phyloP scores from a whole-genome alignment of 2,113 vertebrate species.

The Circaetus cinerascens region DNA sequence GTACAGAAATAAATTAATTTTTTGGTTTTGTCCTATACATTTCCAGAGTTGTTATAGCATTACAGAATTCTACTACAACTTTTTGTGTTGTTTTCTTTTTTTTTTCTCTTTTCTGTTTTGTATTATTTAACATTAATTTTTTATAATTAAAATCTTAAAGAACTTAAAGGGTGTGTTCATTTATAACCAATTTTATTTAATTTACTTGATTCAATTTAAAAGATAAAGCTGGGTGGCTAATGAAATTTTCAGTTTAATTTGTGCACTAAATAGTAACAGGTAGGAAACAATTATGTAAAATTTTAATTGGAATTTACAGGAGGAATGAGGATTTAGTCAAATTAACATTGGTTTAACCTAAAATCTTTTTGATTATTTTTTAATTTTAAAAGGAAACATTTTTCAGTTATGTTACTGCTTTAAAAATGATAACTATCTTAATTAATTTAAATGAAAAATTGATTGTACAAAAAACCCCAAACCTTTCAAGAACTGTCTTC shows the following conservation, averaged over 20 bases:
- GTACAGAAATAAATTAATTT: neutral
- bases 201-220: conserved; percentile 14
- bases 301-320: conserved; percentile 41
- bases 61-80: neutral
- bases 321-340: conserved; percentile 4
- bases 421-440: neutral
- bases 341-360: conserved; percentile 13
- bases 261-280: conserved; percentile 1
- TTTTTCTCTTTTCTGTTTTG: neutral
- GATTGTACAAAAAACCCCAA: neutral
- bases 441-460: neutral
- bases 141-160: neutral
- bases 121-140: neutral
- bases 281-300: conserved; percentile 36
- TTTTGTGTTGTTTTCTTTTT: neutral
- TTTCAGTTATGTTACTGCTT: neutral
- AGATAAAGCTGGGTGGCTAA: conserved; percentile 20
- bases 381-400: neutral
- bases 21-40: neutral
- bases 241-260: conserved; percentile 43
- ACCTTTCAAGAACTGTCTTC: neutral
- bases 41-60: neutral
- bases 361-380: conserved; percentile 4
- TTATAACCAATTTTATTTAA: conserved; percentile 19
- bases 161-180: neutral